These are phyloP conservation scores for Pimephales promelas DNA, from an alignment of 2,113 vertebrate species.

Conservation along the genomic window DNA sequence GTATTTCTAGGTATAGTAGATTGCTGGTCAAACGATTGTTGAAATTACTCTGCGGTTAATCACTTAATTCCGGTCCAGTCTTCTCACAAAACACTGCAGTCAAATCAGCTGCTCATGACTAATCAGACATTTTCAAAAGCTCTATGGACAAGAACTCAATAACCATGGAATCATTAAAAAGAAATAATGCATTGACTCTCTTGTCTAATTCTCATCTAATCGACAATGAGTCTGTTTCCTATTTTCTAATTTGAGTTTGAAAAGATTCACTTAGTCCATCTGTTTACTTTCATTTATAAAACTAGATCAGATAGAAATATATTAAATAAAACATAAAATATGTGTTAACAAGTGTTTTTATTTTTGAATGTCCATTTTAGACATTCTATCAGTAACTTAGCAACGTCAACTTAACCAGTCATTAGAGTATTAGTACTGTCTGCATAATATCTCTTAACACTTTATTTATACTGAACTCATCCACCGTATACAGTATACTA, in stretches of 20 bases:
- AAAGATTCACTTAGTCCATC: neutral
- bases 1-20: neutral
- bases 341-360: too few species aligned
- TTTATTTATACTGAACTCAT: too few species aligned
- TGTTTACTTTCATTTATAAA: neutral
- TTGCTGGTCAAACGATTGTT: neutral
- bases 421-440: too few species aligned
- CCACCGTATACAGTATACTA: too few species aligned
- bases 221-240: neutral
- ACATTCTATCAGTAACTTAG: too few species aligned
- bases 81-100: constrained; percentile 41
- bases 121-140: constrained; percentile 61
- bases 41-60: neutral
- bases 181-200: neutral
- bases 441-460: too few species aligned
- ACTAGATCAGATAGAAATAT: neutral
- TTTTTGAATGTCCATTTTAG: too few species aligned
- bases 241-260: neutral
- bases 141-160: constrained; percentile 43
- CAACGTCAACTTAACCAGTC: too few species aligned
- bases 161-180: constrained; percentile 52
- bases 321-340: neutral
- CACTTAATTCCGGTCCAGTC: neutral
- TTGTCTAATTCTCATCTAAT: neutral
- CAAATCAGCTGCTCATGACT: constrained; percentile 69